Evolutionary conservation across 2,888 invertebrate species (phyloP).

Genomic region (Bedellia somnulentella): DNA sequence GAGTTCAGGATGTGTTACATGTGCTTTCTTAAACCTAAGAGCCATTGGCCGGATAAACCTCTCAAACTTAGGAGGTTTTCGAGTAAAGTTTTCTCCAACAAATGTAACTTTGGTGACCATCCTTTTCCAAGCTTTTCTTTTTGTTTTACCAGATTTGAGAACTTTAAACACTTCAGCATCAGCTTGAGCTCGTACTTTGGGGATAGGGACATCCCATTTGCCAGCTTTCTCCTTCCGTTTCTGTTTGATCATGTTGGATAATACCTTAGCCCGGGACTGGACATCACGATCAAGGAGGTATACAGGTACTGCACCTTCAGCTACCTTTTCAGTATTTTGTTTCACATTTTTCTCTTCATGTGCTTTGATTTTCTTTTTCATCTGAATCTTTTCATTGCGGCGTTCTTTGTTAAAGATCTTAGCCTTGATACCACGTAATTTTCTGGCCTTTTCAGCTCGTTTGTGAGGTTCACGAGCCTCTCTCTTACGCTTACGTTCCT

Average conservation of each 20-base stretch:
- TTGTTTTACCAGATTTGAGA: slow-evolving; percentile 86
- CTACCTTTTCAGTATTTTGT: slow-evolving; percentile 79
- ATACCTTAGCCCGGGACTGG: slow-evolving; percentile 89
- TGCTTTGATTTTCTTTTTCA: slow-evolving; percentile 97
- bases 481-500: slow-evolving; percentile 93
- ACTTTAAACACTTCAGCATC: slow-evolving; percentile 97
- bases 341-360: slow-evolving; percentile 94
- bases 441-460: slow-evolving; percentile 86
- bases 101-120: slow-evolving; percentile 99
- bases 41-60: slow-evolving; percentile 98
- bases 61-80: slow-evolving; percentile 99
- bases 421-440: slow-evolving; percentile 93
- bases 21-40: slow-evolving; percentile 93
- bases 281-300: slow-evolving; percentile 97
- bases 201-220: slow-evolving; percentile 99
- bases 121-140: slow-evolving; percentile 96
- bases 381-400: slow-evolving; percentile 97
- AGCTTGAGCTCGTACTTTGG: slow-evolving; percentile 95
- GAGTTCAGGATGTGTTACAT: slow-evolving; percentile 98
- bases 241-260: slow-evolving; percentile 99
- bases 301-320: slow-evolving; percentile 92
- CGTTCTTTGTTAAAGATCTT: slow-evolving; percentile 97
- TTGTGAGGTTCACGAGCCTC: slow-evolving; percentile 94
- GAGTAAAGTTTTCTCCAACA: slow-evolving; percentile 97
- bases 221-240: slow-evolving; percentile 99